Evolutionary conservation across 2,113 vertebrate species (phyloP), one percentile per base, ranked within the genome.

Genomic region (Trinectes maculatus): DNA sequence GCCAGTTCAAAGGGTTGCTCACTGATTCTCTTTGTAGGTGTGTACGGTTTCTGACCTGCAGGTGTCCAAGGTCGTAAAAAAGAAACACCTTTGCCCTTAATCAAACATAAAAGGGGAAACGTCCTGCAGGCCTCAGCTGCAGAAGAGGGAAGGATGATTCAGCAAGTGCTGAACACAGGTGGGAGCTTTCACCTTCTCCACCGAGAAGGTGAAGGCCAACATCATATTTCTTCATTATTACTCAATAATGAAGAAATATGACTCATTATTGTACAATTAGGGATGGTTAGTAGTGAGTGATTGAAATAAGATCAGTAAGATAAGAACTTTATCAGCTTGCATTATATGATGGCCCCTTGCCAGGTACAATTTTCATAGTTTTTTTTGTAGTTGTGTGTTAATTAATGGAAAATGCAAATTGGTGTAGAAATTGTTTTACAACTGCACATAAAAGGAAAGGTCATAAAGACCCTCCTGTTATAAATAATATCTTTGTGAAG

Each of bases 41-140:
- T 82, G 66, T 70, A 34, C 11, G 58, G 77, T 84, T 80, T 77
- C 85, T 80, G 70, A 84, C 65, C 77, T 19, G 55, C 84, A 85
- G 89, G 83, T 75, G 76, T 79, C 65, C 47, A 29, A 40, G 31
- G 68, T 52, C 54, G 55, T 71, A 73, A 85, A 44, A 18, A 33
- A 19, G 13, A 28, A 52, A 77, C 80, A 62, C 63, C 55, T 49
- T 16, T 43, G 42, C 48, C 67, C 58, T 86, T 39, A 74, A 78
- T 83, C 53, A 76, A 42, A 82, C 61, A 76, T 77, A 29, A 84
- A 86, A 86, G 71, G 34, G 52, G 15, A 75, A 77, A 79, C 3
- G 58, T 39, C 65, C 72, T 47, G 37, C 68, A 71, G 75, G 68
- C 29, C 7, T 22, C 2, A 6, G 16, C 58, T 59, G 39, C 26